These are phyloP conservation scores for Orcinus orca DNA, from an alignment of 2,113 vertebrate genomes.

Conservation along the genomic window DNA sequence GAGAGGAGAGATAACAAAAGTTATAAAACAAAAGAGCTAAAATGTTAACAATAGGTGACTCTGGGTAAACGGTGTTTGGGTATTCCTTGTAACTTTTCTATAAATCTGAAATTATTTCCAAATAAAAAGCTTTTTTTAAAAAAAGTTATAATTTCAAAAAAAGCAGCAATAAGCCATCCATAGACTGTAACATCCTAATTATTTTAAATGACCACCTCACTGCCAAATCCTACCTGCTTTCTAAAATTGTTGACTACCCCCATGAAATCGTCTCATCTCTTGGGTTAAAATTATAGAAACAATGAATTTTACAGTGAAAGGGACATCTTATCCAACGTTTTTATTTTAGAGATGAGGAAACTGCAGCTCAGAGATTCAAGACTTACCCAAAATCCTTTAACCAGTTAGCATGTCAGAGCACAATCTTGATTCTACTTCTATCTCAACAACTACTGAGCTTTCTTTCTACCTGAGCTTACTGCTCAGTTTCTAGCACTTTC, in stretches of 20 bases:
- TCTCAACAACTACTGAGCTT: not conserved
- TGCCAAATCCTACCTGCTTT: not conserved
- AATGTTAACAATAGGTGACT: not conserved
- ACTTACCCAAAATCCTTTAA: not conserved
- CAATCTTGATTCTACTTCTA: not conserved
- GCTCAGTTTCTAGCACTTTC: not conserved
- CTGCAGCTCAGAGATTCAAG: not conserved
- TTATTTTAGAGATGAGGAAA: slow-evolving; percentile 30
- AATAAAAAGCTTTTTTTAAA: not conserved
- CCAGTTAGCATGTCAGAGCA: not conserved
- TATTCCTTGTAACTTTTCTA: not conserved
- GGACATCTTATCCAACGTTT: slow-evolving; percentile 9
- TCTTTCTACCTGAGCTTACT: not conserved
- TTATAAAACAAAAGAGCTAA: not conserved
- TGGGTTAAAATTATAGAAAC: slow-evolving; percentile 16
- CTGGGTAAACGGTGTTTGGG: not conserved
- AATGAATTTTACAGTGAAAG: not conserved
- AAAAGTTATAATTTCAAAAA: not conserved
- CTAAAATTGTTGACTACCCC: not conserved
- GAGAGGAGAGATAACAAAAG: not conserved
- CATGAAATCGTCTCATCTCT: not conserved
- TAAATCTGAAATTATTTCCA: slow-evolving; percentile 4
- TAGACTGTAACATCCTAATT: not conserved
- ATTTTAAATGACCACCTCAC: slow-evolving; percentile 20
- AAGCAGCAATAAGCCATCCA: not conserved